Base-by-base conservation (phyloP, 2,113 vertebrate genomes). In the Hemiprocne comata region DNA sequence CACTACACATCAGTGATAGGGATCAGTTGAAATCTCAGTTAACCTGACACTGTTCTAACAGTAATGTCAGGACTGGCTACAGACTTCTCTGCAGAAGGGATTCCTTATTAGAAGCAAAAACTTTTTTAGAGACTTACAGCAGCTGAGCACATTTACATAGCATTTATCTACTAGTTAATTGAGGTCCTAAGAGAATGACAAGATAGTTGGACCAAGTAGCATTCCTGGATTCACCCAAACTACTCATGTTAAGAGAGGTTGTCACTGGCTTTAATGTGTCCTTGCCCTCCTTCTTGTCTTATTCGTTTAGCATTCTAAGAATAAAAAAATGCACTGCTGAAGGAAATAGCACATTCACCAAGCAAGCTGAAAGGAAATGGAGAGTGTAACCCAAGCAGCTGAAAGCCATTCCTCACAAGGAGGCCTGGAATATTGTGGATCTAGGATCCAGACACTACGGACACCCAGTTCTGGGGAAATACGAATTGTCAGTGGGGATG, bases 401-500 rank as follows among this genome's bases (percentile, higher is more conserved):
- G 54, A 61, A 92, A 73, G 53, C n/a, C 76, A 50, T n/a, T 66
- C 51, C n/a, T 62, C 5, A 1, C 33, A 38, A 42, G 16, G 26
- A 53, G 20, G n/a, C 25, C 3, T 92, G 20, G 14, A 84, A 1
- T 14, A 15, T 34, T 20, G n/a, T 6, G 4, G 34, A 50, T 34
- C 26, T 2, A 24, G 26, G 7, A 83, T 17, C 17, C 4, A 16
- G 26, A 18, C 26, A 13, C 54, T 34, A 3, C 0, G 1, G 53
- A 29, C 46, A 55, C 15, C 12, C 29, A 2, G 21, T 34, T 28
- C 25, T 21, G 18, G 17, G 5, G 5, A 6, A 60, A 29, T 13
- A 54, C 5, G 8, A 69, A 20, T 1, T 28, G 25, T 33, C n/a
- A 26, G 55, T 0, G 0, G 13, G 51, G 13, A 50, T 3, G 8